Conservation (phyloP, 2,888 invertebrate genomes). For the Cheilosia soror region DNA sequence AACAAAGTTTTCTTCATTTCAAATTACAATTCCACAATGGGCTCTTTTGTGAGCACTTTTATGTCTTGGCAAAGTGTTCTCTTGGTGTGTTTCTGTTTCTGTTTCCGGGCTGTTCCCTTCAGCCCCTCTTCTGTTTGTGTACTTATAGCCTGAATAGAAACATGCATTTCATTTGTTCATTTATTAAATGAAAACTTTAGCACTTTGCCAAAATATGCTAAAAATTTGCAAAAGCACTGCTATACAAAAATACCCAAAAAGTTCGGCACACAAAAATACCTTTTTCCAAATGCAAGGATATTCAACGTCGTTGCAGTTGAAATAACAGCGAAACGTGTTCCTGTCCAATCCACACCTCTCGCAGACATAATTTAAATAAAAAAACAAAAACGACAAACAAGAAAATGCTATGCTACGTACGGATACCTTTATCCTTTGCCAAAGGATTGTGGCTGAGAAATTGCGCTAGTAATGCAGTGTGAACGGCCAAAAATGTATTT, state of each 20-base stretch:
- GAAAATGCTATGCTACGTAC: not conserved
- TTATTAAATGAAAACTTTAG: conserved; percentile 75
- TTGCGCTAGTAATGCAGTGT: conserved; percentile 47
- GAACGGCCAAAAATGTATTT: conserved; percentile 29
- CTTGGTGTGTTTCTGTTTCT: conserved; percentile 28
- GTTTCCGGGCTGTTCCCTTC: not conserved
- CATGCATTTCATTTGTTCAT: conserved; percentile 74
- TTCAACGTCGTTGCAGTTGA: conserved; percentile 21
- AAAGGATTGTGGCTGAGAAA: conserved; percentile 32
- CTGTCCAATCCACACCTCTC: conserved; percentile 63
- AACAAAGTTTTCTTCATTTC: conserved; percentile 71
- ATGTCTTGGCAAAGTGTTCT: conserved; percentile 70
- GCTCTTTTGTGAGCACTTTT: conserved; percentile 61
- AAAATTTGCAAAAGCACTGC: conserved; percentile 54
- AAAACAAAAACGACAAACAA: conserved; percentile 22
- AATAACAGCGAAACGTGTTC: conserved; percentile 37
- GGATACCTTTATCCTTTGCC: conserved; percentile 47
- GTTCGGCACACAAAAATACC: conserved; percentile 35
- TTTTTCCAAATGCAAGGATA: conserved; percentile 28
- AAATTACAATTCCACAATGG: conserved; percentile 74
- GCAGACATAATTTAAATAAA: conserved; percentile 65
- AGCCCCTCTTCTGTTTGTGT: not conserved
- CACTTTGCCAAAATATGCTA: conserved; percentile 74
- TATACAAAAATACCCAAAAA: conserved; percentile 8
- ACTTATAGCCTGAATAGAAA: conserved; percentile 22